Base-by-base conservation (phyloP, 2,113 vertebrate species). In the Lycaon pictus region DNA sequence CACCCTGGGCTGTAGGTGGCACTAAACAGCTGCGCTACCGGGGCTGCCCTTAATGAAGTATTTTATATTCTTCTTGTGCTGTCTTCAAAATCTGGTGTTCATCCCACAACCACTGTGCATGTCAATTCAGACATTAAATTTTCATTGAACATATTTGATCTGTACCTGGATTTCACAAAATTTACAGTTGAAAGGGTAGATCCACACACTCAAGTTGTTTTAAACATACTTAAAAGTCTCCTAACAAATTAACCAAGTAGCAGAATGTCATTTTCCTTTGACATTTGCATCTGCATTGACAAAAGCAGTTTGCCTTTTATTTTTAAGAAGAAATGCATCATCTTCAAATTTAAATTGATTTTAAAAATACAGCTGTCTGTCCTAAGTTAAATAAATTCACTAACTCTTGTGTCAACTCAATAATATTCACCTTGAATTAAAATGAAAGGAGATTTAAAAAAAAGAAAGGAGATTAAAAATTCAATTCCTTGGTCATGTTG, bases 331-430 rank as follows among this genome's bases (percentile, higher is more conserved):
- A 89, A 90, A 81, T 94, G 71, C 58, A 72, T 92, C 71, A 51
- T 11, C 35, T 97, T 96, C 58, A 94, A 90, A 93, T 32, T 69
- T 19, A 94, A 72, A 62, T 95, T 20, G 43, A 56, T 94, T 88
- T 81, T 71, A 81, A 81, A 97, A 90, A 27, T 51, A 67, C 25
- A 77, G 51, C 16, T 88, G 23, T 88, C 23, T 56, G 15, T 80
- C 32, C 22, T 43, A 58, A 67, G 32, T 90, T 67, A 88, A 90
- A 74, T 85, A 91, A 86, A 95, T 72, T 58, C 6, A 51, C 63
- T 88, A 71, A 81, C n/a, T 88, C 82, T 55, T 53, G 19, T 17
- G n/a, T 55, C 71, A 93, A 13, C 20, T 85, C 32, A 12, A 29
- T 60, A 35, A 32, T 48, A 60, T 88, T 83, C 53, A 94, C 17